Evolutionary conservation across 2,113 vertebrate genomes (phyloP), one percentile per base, ranked within the genome.

Genomic region (Lophius piscatorius): DNA sequence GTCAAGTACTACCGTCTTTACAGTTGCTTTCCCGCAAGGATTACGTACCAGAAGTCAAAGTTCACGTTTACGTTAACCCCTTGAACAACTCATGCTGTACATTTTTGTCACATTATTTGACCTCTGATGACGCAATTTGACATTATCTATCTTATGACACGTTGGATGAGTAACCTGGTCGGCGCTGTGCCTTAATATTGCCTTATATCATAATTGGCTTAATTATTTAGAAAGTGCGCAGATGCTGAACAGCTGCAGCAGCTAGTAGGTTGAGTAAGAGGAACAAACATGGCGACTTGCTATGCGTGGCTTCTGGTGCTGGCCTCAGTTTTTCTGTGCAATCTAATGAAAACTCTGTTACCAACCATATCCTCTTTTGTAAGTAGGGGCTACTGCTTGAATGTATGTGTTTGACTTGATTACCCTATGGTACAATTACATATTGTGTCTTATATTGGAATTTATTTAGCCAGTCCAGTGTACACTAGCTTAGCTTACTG

Each of bases 251-350:
- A 35, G 45, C 54, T 63, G 55, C 34, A 41, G 29, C 29, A 22
- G 48, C 61, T 55, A 52, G 56, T 33, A 52, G 11, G 34, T 3
- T 57, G 21, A 17, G 57, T 10, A 18, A 24, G 34, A 26, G 24
- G 23, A 72, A 18, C 52, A 57, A 91, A 91, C 42, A 93, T 93
- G 91, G 91, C 90, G 76, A 20, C 82, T 4, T 75, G 76, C 8
- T 90, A 63, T 51, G 88, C 86, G 17, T 90, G 90, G 88, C 83
- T 91, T 4, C 71, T 93, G 26, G 88, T 92, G 28, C 73, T 91
- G 20, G 63, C 73, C 1, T 91, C 87, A 5, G 90, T 91, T 10
- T 91, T 91, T 78, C 54, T 91, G 16, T 91, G 90, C 29, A 92
- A 90, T 40, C 82, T 91, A 12, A 80, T 92, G 69, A 91, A 91